Conservation (phyloP, 2,888 invertebrate species). For the Microplitis manilae region DNA sequence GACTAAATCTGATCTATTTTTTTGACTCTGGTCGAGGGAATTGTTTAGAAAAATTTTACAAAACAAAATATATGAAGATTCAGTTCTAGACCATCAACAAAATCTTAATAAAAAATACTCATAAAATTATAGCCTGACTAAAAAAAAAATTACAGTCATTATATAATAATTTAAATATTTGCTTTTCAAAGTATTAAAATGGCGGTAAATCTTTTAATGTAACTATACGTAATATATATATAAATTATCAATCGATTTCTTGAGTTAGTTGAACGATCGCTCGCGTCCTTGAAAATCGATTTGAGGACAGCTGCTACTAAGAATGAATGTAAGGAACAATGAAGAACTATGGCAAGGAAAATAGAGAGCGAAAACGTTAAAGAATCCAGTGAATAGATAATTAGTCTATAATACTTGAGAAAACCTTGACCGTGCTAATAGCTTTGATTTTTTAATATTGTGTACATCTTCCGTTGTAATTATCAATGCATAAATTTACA, state of each 20-base stretch:
- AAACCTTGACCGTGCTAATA: conserved; percentile 68
- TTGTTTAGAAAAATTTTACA: no score
- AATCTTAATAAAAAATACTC: no score
- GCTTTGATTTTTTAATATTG: conserved; percentile 31
- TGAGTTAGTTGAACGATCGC: conserved; percentile 55
- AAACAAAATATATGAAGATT: no score
- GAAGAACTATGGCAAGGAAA: conserved; percentile 19
- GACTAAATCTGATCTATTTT: no score
- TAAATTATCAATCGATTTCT: background rate
- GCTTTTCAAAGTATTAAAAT: background rate
- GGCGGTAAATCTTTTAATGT: background rate
- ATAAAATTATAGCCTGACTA: no score
- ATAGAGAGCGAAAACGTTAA: conserved; percentile 21
- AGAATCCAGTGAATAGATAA: conserved; percentile 47
- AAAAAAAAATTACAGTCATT: no score
- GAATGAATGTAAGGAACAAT: conserved; percentile 4
- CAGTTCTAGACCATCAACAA: no score
- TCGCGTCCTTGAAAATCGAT: conserved; percentile 54
- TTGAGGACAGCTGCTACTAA: conserved; percentile 24
- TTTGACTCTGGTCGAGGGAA: no score
- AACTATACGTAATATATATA: background rate
- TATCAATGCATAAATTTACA: background rate
- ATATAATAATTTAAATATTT: background rate
- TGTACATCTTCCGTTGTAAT: conserved; percentile 20
- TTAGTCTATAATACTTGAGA: conserved; percentile 58